Conservation (phyloP, 2,797 vertebrate genomes). For the Avahi laniger region DNA sequence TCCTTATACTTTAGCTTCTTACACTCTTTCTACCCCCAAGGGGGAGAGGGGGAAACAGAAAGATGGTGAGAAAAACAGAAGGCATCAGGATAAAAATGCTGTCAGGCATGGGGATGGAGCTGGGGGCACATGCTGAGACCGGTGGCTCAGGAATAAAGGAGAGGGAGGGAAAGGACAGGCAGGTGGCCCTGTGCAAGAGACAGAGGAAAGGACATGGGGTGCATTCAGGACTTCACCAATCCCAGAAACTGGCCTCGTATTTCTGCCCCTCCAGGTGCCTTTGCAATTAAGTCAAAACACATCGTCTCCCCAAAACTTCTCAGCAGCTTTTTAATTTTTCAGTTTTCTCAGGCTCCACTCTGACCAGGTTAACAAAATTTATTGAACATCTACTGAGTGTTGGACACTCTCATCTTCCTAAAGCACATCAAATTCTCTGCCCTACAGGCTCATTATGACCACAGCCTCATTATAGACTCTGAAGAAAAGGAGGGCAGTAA, state of each 20-base stretch:
- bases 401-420: not conserved
- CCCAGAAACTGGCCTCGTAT: not conserved
- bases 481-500: not conserved
- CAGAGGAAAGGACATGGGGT: rapidly evolving
- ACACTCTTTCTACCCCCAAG: not conserved
- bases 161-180: rapidly evolving
- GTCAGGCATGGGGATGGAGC: rapidly evolving
- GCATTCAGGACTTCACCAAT: too few relatives aligned
- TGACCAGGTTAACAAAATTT: not conserved
- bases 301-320: not conserved
- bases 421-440: not conserved
- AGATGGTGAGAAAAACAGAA: not conserved
- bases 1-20: not conserved
- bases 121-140: rapidly evolving
- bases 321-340: not conserved
- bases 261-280: not conserved
- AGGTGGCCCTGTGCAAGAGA: rapidly evolving
- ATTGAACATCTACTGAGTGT: rapidly evolving
- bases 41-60: not conserved
- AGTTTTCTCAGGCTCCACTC: not conserved
- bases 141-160: too few relatives aligned
- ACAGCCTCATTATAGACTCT: not conserved
- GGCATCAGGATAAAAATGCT: not conserved
- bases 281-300: not conserved
- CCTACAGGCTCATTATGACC: not conserved